Conservation (phyloP, 2,888 invertebrate genomes). For the Digitonthophagus gazella region DNA sequence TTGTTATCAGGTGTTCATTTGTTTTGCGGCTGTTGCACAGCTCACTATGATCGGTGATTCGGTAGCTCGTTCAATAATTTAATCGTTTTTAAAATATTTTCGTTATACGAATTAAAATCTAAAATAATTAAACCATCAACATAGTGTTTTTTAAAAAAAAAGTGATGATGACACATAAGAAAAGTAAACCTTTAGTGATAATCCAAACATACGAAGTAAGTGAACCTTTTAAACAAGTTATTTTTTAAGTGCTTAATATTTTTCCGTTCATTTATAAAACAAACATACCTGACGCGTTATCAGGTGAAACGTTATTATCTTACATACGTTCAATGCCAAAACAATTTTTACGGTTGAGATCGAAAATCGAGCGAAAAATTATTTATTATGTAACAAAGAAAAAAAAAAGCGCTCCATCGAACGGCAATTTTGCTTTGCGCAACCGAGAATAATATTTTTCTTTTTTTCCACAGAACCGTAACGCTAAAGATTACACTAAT, state of each 20-base stretch:
- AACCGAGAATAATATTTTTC: constrained; percentile 18
- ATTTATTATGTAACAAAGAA: neutral
- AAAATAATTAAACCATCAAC: constrained; percentile 30
- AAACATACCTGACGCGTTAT: too few relatives aligned
- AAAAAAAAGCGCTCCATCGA: neutral
- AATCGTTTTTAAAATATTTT: neutral
- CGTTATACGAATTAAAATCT: constrained; percentile 26
- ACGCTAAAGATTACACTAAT: constrained; percentile 43
- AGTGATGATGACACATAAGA: neutral
- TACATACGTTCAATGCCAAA: neutral
- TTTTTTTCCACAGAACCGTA: constrained; percentile 44
- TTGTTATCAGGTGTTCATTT: neutral
- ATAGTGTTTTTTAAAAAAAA: neutral
- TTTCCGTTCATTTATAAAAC: too few relatives aligned
- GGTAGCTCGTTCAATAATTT: too few relatives aligned
- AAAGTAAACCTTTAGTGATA: constrained; percentile 55
- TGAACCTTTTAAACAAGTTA: too few relatives aligned
- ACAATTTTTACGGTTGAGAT: neutral
- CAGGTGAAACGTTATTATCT: neutral
- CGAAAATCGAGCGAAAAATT: neutral
- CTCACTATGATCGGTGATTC: too few relatives aligned
- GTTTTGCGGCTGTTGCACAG: neutral
- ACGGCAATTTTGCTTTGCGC: neutral
- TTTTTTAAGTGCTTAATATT: too few relatives aligned
- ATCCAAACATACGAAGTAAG: constrained; percentile 63